Conservation (phyloP, 2,888 invertebrate species). For the Polydrusus tereticollis region DNA sequence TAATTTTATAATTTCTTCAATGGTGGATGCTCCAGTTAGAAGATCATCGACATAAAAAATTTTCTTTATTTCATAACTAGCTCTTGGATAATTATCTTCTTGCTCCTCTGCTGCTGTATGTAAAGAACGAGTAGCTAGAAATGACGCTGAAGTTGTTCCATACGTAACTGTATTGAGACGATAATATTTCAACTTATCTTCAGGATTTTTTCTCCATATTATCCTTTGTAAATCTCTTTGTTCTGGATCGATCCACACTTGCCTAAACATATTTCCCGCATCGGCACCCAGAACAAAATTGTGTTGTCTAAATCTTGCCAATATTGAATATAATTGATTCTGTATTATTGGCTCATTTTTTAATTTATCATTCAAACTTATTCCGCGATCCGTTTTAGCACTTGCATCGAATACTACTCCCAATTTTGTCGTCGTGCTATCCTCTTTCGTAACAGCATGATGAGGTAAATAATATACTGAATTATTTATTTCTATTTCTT, state of each 20-base stretch:
- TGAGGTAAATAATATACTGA: conserved; percentile 52
- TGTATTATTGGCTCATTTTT: conserved; percentile 51
- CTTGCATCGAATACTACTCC: conserved; percentile 55
- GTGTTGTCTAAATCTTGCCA: conserved; percentile 52
- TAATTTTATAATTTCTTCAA: conserved; percentile 14
- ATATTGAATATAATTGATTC: conserved; percentile 50
- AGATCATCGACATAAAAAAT: conserved; percentile 53
- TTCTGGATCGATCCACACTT: conserved; percentile 43
- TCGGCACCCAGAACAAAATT: conserved; percentile 52
- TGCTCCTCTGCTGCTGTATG: conserved; percentile 53
- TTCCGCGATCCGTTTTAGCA: conserved; percentile 38
- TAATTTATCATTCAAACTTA: conserved; percentile 51
- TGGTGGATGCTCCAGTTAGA: conserved; percentile 39
- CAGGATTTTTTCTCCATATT: conserved; percentile 47
- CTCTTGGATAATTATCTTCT: conserved; percentile 27
- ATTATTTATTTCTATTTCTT: conserved; percentile 4
- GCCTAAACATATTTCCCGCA: conserved; percentile 53
- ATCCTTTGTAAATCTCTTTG: conserved; percentile 50
- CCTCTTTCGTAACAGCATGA: conserved; percentile 53
- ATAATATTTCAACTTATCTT: conserved; percentile 38
- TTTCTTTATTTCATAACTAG: conserved; percentile 37
- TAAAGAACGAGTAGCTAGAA: conserved; percentile 55
- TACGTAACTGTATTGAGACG: too few species aligned
- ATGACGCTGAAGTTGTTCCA: too few species aligned
- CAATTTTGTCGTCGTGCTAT: conserved; percentile 53